Base-by-base conservation (phyloP, 2,797 vertebrate species). In the Sebastes taczanowskii region DNA sequence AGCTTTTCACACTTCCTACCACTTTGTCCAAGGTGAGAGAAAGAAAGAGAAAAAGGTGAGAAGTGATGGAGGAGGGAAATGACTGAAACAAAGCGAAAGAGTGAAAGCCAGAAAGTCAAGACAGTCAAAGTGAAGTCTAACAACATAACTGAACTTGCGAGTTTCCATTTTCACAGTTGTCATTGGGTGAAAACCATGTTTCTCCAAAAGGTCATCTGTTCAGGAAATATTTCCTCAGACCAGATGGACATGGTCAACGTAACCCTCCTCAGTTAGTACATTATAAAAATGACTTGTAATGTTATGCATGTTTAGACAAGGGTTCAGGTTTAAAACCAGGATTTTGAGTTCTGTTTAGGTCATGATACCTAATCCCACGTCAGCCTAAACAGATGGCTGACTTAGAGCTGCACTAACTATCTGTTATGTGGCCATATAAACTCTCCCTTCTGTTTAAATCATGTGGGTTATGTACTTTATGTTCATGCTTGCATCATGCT, bases 1-100 rank as follows among this genome's bases (percentile, higher is more conserved):
- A 62, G 86, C 83, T 90, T 89, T 90, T 90, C 68, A 70, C 85
- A 80, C 77, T 59, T 65, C 27, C 27, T 42, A 63, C 49, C 74
- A 76, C 81, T 77, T 75, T 64, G 65, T 52, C 77, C 53, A 35
- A 71, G 64, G 74, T 67, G 73, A 80, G 30, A 68, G 61, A 66
- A 49, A 29, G 16, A 32, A 9, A 52, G 11, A 32, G 8, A 38
- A 38, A 13, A 52, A 35, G 52, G 5, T 25, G 56, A 70, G 58
- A 56, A 71, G 29, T 56, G 22, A 32, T 30, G 0, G 7, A 42
- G 30, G 49, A 52, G 52, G 30, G 11, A 71, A 71, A 27, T 22
- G 66, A 52, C 7, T 20, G 59, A 13, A 59, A 72, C 4, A 74
- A 10, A 66, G 60, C 34, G 14, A 46, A 46, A 65, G 20, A 64